phyloP scores from a whole-genome alignment of 2,113 vertebrate species.

The Machaerirhynchus nigripectus region DNA sequence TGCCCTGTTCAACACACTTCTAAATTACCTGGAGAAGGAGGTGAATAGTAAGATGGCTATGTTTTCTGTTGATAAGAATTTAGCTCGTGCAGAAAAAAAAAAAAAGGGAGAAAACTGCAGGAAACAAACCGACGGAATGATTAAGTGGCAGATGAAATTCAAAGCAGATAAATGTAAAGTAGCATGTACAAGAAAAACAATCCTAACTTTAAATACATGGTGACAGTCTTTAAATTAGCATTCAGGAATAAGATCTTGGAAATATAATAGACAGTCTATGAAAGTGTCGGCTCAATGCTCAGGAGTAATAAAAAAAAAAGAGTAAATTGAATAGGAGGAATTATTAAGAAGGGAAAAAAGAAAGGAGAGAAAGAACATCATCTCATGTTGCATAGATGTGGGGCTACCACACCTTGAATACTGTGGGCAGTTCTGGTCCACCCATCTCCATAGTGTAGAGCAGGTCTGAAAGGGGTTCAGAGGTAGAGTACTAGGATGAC shows the following conservation, averaged over 20 bases:
- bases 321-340: background rate
- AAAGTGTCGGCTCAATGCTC: background rate
- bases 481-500: background rate
- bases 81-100: background rate
- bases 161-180: background rate
- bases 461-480: background rate
- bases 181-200: background rate
- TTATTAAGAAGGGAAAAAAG: background rate
- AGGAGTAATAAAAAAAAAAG: background rate
- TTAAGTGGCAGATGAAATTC: conserved; percentile 30
- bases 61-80: conserved; percentile 25
- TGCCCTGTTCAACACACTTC: background rate
- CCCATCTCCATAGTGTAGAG: background rate
- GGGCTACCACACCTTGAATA: background rate
- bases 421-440: background rate
- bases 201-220: background rate
- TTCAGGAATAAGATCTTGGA: background rate
- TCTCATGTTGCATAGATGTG: background rate
- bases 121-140: background rate
- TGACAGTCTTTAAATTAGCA: background rate
- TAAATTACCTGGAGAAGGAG: background rate
- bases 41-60: background rate
- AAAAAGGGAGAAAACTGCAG: background rate
- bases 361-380: background rate
- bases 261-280: background rate